Percentiles rank a stretch among this genome's conserved stretches.
Evolutionary conservation across 2,797 vertebrate species (phyloP).

Genomic region (Choloepus didactylus): DNA sequence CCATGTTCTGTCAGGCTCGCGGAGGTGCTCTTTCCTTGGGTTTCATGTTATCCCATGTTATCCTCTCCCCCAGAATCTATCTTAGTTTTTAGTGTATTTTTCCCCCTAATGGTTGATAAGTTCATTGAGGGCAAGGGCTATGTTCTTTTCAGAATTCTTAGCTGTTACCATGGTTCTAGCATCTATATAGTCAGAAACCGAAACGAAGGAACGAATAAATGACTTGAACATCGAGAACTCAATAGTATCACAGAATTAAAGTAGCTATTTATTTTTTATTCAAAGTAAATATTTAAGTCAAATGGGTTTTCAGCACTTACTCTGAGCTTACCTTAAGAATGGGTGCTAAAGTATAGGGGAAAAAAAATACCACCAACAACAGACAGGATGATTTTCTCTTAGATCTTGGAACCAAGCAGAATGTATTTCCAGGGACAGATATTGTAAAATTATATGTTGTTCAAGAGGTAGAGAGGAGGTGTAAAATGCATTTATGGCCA

Average conservation of each 20-base stretch:
- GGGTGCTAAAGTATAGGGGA: not conserved
- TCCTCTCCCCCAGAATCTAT: not conserved
- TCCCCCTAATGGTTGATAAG: not conserved
- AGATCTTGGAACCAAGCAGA: not conserved
- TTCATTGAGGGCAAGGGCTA: not conserved
- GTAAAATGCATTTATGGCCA: not conserved
- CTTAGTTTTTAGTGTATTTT: conserved; percentile 1
- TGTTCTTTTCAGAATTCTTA: not conserved
- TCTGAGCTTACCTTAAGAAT: not conserved
- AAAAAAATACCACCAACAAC: not conserved
- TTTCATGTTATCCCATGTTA: not conserved
- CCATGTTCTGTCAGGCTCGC: not conserved
- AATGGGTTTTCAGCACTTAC: not conserved
- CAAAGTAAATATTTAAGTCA: not conserved
- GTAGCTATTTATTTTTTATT: not conserved
- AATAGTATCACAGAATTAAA: not conserved
- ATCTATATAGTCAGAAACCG: not conserved
- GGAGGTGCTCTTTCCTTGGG: not conserved
- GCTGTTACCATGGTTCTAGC: not conserved
- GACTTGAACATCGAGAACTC: not conserved
- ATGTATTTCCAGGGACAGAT: not conserved
- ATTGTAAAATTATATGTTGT: not conserved
- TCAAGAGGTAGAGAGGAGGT: not conserved
- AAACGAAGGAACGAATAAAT: not conserved
- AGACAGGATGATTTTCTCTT: not conserved